Evolutionary conservation across 2,888 invertebrate species (phyloP), one percentile per base, ranked within the genome.

Genomic region (Acronicta alni): DNA sequence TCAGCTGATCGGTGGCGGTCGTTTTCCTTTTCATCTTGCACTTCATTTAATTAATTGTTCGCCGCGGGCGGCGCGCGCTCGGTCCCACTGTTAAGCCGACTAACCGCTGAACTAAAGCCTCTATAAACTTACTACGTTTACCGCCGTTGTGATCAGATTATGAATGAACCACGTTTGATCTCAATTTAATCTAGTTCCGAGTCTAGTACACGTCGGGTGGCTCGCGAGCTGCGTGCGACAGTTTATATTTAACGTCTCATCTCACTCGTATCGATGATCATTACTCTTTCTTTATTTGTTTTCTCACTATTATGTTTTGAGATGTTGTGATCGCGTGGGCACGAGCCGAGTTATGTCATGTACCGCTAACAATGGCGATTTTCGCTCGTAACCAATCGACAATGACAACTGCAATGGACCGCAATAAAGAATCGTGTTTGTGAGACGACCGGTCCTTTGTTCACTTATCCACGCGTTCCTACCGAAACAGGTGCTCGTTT

Each of bases 11-110:
- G 88, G 70, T 73, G 77, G 73, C 81, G 82, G 82, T 62, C 81
- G 83, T 85, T 90, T 91, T 89, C 89, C 89, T 89, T 90, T 91
- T 92, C 91, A 90, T 90, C 90, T 88, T 86, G 84, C 87, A 86
- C 85, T 89, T 88, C 76, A 87, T 88, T 87, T 89, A 91, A 93
- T 92, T 91, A 93, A 92, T 90, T 81, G 85, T 73, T 79, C 84
- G 85, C 91, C 83, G 84, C 89, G 81, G 89, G 89, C 85, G 86
- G 79, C 76, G 59, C 66, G 65, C 70, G 65, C 61, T 55, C 69
- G 58, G 67, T 49, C 46, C 46, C 71, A 62, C 58, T 52, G 65
- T 67, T 77, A 75, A 75, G 70, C 67, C 66, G 67, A 80, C 79
- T 78, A 77, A 80, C 81, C 82, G 82, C 81, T 80, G 75, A 80